Percentiles rank a stretch among this genome's conserved stretches.
These are phyloP conservation scores for Ceyx erithaca DNA, from an alignment of 2,797 vertebrate genomes.

Conservation along the genomic window DNA sequence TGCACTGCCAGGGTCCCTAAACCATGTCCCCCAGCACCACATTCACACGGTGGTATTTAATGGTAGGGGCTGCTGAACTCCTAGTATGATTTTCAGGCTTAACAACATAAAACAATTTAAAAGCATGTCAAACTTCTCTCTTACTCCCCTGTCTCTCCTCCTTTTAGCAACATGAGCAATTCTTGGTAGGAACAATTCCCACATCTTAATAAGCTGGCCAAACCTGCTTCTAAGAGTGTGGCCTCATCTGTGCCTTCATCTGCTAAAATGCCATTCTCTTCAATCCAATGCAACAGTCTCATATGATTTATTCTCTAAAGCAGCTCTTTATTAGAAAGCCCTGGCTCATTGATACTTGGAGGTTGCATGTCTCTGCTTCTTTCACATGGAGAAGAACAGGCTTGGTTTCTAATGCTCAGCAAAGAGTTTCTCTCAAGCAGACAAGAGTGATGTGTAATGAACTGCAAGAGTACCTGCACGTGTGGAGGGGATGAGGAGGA, in stretches of 20 bases:
- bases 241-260: neutral
- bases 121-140: neutral
- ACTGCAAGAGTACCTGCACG: neutral
- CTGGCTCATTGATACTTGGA: neutral
- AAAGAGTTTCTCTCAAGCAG: neutral
- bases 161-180: neutral
- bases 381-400: neutral
- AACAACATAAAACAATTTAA: neutral
- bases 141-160: neutral
- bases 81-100: neutral
- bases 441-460: neutral
- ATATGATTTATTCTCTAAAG: neutral
- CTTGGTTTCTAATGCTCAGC: neutral
- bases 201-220: neutral
- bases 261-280: neutral
- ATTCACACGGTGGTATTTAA: neutral
- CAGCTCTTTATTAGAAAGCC: too few relatives aligned
- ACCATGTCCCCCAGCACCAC: too few relatives aligned
- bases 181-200: neutral
- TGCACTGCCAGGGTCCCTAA: too few relatives aligned
- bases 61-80: neutral
- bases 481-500: neutral
- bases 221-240: neutral
- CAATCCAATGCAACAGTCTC: neutral
- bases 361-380: neutral